Evolutionary conservation across 1,140 invertebrate genomes (phyloP).

Genomic region (Zaprionus gabonicus): DNA sequence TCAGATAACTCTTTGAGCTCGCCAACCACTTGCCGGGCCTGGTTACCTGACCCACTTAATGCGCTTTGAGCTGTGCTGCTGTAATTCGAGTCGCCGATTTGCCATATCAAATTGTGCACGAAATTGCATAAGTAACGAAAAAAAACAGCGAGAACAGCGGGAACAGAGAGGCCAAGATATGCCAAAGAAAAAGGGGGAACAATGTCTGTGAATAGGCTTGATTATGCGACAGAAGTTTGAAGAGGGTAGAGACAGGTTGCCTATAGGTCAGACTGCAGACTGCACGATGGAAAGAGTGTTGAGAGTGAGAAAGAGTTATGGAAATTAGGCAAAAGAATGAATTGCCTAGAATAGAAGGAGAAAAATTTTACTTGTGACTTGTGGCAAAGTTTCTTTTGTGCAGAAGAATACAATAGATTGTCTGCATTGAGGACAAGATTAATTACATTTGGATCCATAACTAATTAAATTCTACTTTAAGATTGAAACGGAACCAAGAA

Average conservation of each 20-base stretch:
- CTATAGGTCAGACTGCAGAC: not conserved
- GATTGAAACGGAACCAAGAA: not conserved
- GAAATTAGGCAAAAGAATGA: not conserved
- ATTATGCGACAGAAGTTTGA: not conserved
- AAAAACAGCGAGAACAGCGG: too few relatives aligned
- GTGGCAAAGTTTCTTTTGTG: not conserved
- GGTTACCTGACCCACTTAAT: slow-evolving; percentile 8
- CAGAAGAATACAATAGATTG: not conserved
- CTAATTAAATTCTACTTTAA: not conserved
- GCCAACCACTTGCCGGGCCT: not conserved
- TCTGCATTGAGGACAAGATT: slow-evolving; percentile 1
- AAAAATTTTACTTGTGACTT: not conserved
- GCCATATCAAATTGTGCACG: slow-evolving; percentile 11
- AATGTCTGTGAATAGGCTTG: not conserved
- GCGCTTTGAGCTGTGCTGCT: not conserved
- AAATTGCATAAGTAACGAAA: slow-evolving; percentile 3
- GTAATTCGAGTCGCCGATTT: slow-evolving; percentile 4
- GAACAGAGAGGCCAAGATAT: not conserved
- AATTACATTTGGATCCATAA: not conserved
- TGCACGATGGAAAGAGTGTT: too few relatives aligned
- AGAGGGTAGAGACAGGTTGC: not conserved
- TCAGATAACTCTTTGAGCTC: slow-evolving; percentile 3
- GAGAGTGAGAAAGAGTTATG: not conserved
- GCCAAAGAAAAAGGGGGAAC: not conserved
- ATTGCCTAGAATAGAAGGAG: not conserved